phyloP scores from a whole-genome alignment of 2,888 invertebrate genomes.

The Tetheella fluctuosa region DNA sequence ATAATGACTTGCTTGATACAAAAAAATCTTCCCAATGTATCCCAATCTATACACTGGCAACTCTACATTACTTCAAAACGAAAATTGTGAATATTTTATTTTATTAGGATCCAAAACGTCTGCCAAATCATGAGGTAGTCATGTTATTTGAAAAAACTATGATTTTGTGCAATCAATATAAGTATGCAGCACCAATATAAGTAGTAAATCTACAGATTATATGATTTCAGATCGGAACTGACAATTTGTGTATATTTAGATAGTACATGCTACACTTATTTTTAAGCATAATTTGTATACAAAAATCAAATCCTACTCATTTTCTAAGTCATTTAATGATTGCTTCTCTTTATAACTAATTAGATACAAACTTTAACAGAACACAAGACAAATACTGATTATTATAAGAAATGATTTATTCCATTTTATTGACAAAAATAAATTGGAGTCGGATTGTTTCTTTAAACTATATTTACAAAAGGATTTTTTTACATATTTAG shows the following conservation, averaged over 20 bases:
- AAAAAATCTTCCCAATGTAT: not conserved
- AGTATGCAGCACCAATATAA: conserved; percentile 52
- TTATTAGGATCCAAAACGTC: conserved; percentile 51
- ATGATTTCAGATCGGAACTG: conserved; percentile 28
- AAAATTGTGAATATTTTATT: not conserved
- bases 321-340: conserved; percentile 20
- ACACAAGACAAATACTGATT: conserved; percentile 48
- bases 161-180: conserved; percentile 55
- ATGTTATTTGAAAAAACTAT: conserved; percentile 53
- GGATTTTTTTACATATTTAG: conserved; percentile 50
- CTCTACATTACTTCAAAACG: not conserved
- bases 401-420: conserved; percentile 27
- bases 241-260: not conserved
- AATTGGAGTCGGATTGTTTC: conserved; percentile 37
- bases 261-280: not conserved
- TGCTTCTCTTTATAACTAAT: conserved; percentile 32
- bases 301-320: conserved; percentile 9
- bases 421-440: conserved; percentile 20
- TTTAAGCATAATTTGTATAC: not conserved
- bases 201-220: conserved; percentile 21
- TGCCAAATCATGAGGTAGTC: conserved; percentile 79
- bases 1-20: not conserved
- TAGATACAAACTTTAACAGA: conserved; percentile 33
- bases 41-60: no score
- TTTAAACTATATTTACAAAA: conserved; percentile 69